These are phyloP conservation scores for Falco biarmicus DNA, from an alignment of 2,797 vertebrate genomes.

Conservation along the genomic window DNA sequence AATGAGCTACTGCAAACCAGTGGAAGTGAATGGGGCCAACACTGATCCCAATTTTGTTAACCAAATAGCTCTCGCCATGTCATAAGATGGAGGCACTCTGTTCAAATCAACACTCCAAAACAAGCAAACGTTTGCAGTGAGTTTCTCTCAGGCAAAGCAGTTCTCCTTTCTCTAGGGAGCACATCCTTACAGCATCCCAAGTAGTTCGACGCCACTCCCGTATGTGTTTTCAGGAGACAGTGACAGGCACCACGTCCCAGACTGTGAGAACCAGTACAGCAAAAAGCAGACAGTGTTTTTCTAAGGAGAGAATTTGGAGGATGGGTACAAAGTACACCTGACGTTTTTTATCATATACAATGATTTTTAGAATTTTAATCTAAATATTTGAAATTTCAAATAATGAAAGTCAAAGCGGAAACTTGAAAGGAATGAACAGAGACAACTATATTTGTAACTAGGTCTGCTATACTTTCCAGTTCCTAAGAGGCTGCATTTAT, in stretches of 20 bases:
- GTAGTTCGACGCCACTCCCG: accelerated
- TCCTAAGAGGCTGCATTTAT: not conserved
- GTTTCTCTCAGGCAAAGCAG: not conserved
- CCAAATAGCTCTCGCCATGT: not conserved
- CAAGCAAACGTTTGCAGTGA: not conserved
- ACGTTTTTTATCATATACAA: not conserved
- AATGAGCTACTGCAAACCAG: not conserved
- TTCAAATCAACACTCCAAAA: not conserved
- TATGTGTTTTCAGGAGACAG: not conserved
- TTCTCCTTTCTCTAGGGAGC: not conserved
- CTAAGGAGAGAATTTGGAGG: not conserved
- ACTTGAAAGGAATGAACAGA: not conserved
- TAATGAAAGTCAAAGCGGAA: not conserved
- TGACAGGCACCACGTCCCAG: not conserved
- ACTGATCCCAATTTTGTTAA: not conserved
- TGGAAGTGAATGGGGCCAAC: accelerated
- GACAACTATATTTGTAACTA: not conserved
- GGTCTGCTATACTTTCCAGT: not conserved
- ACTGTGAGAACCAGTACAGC: not conserved
- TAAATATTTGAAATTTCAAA: not conserved
- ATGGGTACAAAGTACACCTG: not conserved
- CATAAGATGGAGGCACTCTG: not conserved
- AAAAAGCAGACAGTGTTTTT: not conserved
- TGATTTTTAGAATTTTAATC: not conserved
- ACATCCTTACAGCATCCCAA: not conserved